These are phyloP conservation scores for Asarcornis scutulata DNA, from an alignment of 2,113 vertebrate species.

Conservation along the genomic window DNA sequence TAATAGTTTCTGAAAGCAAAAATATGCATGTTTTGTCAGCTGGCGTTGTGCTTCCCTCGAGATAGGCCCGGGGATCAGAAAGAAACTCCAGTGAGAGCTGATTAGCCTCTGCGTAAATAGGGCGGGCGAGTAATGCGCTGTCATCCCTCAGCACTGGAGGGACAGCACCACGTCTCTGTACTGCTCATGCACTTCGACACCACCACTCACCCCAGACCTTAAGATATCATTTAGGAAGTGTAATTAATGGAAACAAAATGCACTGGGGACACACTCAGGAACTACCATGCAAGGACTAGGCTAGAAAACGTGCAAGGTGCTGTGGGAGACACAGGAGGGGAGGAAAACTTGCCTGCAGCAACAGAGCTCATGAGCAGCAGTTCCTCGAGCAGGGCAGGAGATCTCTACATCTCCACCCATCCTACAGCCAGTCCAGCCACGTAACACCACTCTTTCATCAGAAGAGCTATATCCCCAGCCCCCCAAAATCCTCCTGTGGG, in stretches of 20 bases:
- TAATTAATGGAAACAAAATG: conserved; percentile 10
- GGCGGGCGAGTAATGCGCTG: not conserved
- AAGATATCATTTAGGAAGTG: not conserved
- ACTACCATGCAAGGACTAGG: not conserved
- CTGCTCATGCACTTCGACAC: not conserved
- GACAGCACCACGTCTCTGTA: not conserved
- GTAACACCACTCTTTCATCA: not conserved
- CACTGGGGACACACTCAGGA: not conserved
- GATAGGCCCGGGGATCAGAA: conserved; percentile 51
- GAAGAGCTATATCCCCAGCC: not conserved
- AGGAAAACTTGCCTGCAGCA: not conserved
- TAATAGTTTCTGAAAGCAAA: conserved; percentile 63
- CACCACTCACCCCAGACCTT: not conserved
- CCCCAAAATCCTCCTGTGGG: not conserved
- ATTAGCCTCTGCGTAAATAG: conserved; percentile 44
- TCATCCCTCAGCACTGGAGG: not conserved
- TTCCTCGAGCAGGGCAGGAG: not conserved
- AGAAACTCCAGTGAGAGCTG: conserved; percentile 34
- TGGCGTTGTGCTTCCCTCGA: conserved; percentile 42
- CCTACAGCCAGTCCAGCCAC: not conserved
- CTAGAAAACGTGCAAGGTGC: not conserved
- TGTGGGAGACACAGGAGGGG: not conserved
- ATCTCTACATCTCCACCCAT: not conserved
- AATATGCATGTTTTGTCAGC: conserved; percentile 64
- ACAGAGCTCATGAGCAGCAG: not conserved